Base-by-base conservation (phyloP, 2,113 vertebrate species). In the Athene cunicularia region DNA sequence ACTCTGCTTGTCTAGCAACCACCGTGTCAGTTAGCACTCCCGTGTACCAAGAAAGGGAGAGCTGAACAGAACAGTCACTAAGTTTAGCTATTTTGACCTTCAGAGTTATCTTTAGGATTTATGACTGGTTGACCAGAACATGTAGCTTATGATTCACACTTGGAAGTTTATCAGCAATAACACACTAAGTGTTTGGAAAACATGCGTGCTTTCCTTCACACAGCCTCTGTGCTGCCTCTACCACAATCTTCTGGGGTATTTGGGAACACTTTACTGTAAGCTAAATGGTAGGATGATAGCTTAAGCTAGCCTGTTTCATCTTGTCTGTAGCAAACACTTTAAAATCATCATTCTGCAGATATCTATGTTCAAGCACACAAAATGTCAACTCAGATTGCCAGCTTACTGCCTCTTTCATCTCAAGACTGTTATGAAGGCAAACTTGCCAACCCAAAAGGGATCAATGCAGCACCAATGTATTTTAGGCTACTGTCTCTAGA, bases 111-210 rank as follows among this genome's bases (percentile, higher is more conserved):
- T 86, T 95, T 71, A 72, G 64, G 56, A 81, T 96, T 95, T 93
- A 53, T 33, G 60, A 45, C 52, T 86, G 24, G 33, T 81, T 91
- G 76, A 91, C 89, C 58, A 87, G 68, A 86, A 81, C 37, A 60
- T 18, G 23, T 59, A 77, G 50, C 26, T 79, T 95, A 17, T 71
- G 62, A 67, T 80, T 74, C 76, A 71, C 37, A 39, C 47, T 77
- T 95, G 72, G n/a, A 88, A 86, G 62, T 81, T 92, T 96, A 91
- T 95, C 83, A 84, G 72, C 68, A 80, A 11, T 62, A 95, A 41
- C 60, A 24, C 22, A 55, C 27, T 28, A 50, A 85, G 64, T 66
- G 75, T 72, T 59, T 77, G 80, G 59, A 88, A 93, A 95, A 75
- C 12, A 24, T 9, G 33, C 4, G 3, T 67, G 43, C 49, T 95